phyloP scores from a whole-genome alignment of 2,888 invertebrate species.

The Chelonus formosanus region DNA sequence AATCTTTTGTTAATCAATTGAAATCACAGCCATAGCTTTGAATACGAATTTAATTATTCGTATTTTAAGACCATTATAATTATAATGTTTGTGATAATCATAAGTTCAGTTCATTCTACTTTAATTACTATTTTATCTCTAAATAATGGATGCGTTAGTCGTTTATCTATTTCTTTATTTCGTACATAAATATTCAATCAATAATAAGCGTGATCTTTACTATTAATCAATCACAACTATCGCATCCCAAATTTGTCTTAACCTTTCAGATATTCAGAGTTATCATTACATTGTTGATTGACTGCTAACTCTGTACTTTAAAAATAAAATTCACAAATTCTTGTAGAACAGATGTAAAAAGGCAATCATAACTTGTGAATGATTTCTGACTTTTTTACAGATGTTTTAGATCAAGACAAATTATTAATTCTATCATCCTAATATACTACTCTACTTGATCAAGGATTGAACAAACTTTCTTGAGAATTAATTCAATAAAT shows the following conservation, averaged over 20 bases:
- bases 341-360: conserved; percentile 14
- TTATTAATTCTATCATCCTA: too few species aligned
- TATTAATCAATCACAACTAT: conserved; percentile 33
- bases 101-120: conserved; percentile 49
- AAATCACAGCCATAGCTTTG: conserved; percentile 66
- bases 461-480: too few species aligned
- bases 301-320: conserved; percentile 44
- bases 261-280: conserved; percentile 20
- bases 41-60: conserved; percentile 62
- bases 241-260: conserved; percentile 38
- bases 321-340: conserved; percentile 51
- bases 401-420: too few species aligned
- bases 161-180: neutral
- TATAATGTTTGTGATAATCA: conserved; percentile 54
- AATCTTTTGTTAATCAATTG: conserved; percentile 52
- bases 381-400: neutral
- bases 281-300: conserved; percentile 30
- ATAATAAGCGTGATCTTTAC: conserved; percentile 2
- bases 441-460: too few species aligned
- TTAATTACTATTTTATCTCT: too few species aligned
- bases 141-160: conserved; percentile 37
- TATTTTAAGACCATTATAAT: conserved; percentile 60
- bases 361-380: conserved; percentile 26
- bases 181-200: neutral
- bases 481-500: too few species aligned